Evolutionary conservation across 53 echinoderm and acorn worm genomes (phyloP), one percentile per base, ranked within the genome.

Genomic region (Echinarachnius parma): DNA sequence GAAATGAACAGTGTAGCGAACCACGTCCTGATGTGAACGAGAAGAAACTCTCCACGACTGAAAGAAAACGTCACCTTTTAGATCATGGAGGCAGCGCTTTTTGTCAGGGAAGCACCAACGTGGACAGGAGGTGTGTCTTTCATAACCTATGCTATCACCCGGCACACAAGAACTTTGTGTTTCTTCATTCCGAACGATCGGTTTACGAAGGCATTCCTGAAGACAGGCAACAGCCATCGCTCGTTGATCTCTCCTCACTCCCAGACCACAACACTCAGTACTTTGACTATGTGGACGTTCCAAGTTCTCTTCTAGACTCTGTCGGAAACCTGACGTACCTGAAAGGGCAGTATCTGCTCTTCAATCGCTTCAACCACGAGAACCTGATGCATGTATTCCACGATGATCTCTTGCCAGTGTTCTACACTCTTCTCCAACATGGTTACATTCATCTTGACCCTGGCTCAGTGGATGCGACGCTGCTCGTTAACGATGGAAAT

Each of bases 321-420:
- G 45, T 84, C 15, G 22, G 79, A 39, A 19, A 59, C 25, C 56
- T 92, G 18, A 48, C 31, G 8, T 39, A 81, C 46, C 66, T 56
- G n/a, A n/a, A 39, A 8, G 98, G 98, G 22, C 70, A 70, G 52
- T 77, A 79, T 37, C 50, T 98, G 21, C 34, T 98, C 22, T 80
- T 92, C 75, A 98, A 98, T 74, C 81, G 98, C 34, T 98, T 98
- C 77, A 80, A 88, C 55, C 85, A 86, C 2, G 62, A 67, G 21
- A 98, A 98, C 45, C 62, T 98, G 4, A 98, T 98, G 98, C 98
- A 98, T 37, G 86, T 98, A 28, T 61, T 98, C 25, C 98, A 98
- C 34, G 98, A 98, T 59, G 98, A 98, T 77, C 82, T 98, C 33
- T 34, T 98, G 21, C 88, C 98, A 2, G 44, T 98, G 26, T 98